phyloP scores from a whole-genome alignment of 2,888 invertebrate species.

The Limnephilus lunatus region DNA sequence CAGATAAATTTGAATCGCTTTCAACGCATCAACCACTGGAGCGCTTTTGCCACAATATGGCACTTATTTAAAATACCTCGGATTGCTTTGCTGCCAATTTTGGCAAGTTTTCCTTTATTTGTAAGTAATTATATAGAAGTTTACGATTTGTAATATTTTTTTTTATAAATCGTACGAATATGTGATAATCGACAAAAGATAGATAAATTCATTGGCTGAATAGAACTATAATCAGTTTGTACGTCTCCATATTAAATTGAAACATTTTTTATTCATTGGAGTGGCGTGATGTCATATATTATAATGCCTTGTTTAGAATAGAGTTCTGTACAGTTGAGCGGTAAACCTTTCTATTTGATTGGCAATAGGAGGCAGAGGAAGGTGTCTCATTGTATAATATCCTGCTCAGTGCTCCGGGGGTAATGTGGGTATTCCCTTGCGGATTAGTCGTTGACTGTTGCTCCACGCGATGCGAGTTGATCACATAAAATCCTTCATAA shows the following conservation, averaged over 20 bases:
- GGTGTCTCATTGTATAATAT: neutral
- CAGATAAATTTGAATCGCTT: neutral
- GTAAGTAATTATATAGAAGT: no score
- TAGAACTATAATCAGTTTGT: no score
- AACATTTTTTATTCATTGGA: neutral
- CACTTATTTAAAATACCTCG: no score
- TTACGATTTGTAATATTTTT: no score
- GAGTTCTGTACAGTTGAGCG: neutral
- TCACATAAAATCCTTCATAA: neutral
- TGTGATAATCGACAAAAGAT: no score
- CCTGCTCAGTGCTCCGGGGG: neutral
- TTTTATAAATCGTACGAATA: no score
- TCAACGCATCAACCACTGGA: no score
- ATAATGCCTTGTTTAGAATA: neutral
- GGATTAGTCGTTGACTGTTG: neutral
- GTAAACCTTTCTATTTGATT: constrained; percentile 20
- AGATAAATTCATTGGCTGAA: no score
- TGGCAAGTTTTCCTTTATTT: no score
- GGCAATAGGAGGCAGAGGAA: neutral
- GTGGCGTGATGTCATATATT: neutral
- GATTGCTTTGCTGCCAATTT: no score
- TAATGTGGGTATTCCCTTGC: neutral
- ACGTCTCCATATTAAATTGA: neutral
- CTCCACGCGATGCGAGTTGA: neutral
- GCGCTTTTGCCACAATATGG: no score